Percentiles rank a stretch among this genome's conserved stretches.
phyloP scores from a whole-genome alignment of 2,888 invertebrate genomes.

The Keiferia lycopersicella region DNA sequence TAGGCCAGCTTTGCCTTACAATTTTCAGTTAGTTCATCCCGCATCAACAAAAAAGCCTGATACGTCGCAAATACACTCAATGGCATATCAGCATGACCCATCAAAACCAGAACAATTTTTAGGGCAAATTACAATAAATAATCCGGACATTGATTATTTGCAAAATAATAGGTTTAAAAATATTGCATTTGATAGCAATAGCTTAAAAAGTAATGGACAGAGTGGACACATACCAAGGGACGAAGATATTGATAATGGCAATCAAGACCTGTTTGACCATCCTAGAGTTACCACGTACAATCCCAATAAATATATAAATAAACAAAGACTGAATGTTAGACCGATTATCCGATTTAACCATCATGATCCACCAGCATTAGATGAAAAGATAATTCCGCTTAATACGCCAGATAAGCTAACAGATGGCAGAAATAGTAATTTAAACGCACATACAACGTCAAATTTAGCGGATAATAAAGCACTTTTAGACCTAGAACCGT shows the following conservation, averaged over 20 bases:
- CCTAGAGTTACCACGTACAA: constrained; percentile 76
- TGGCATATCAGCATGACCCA: constrained; percentile 80
- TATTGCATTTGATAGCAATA: constrained; percentile 74
- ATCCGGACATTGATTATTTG: constrained; percentile 78
- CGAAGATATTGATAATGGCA: constrained; percentile 67
- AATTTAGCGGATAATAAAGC: constrained; percentile 72
- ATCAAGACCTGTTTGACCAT: constrained; percentile 69
- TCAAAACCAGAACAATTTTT: constrained; percentile 83
- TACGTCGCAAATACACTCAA: constrained; percentile 79
- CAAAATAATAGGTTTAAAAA: constrained; percentile 73
- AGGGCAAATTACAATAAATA: constrained; percentile 83
- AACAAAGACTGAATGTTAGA: constrained; percentile 65
- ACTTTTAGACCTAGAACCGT: constrained; percentile 79
- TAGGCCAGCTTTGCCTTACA: constrained; percentile 69
- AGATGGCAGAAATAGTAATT: constrained; percentile 32
- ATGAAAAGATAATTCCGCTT: constrained; percentile 46
- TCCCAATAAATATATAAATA: constrained; percentile 63
- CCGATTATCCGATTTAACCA: constrained; percentile 58
- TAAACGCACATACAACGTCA: constrained; percentile 27
- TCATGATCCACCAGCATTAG: constrained; percentile 47
- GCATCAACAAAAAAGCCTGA: constrained; percentile 80
- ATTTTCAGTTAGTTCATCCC: constrained; percentile 71
- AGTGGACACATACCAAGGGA: constrained; percentile 67
- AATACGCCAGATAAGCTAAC: constrained; percentile 47
- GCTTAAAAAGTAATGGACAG: constrained; percentile 71